Evolutionary conservation across 2,888 invertebrate genomes (phyloP).

Genomic region (Acronicta leporina): DNA sequence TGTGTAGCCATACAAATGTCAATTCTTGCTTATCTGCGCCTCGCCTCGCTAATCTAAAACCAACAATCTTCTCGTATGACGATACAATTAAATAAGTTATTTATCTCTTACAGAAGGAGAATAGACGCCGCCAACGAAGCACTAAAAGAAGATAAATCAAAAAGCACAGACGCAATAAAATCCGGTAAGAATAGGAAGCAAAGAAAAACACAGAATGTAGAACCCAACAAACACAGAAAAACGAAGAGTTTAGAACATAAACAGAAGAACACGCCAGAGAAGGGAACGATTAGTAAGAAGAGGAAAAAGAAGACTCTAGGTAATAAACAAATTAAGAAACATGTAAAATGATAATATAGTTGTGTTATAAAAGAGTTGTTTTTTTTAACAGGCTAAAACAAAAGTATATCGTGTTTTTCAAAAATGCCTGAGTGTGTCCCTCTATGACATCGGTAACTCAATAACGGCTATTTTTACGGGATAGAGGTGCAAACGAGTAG

Average conservation of each 20-base stretch:
- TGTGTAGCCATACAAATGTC: too few species aligned
- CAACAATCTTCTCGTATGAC: background rate
- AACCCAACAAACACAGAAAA: constrained; percentile 70
- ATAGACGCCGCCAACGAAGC: constrained; percentile 65
- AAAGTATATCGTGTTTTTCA: background rate
- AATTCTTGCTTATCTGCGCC: too few species aligned
- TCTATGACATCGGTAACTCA: too few species aligned
- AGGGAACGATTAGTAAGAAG: constrained; percentile 48
- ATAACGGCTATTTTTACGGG: too few species aligned
- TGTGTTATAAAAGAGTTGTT: background rate
- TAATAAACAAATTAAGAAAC: constrained; percentile 59
- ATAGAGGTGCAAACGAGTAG: too few species aligned
- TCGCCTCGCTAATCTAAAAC: too few species aligned
- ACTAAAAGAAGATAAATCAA: constrained; percentile 57
- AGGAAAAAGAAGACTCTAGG: constrained; percentile 53
- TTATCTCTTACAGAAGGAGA: constrained; percentile 71
- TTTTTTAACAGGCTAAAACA: background rate
- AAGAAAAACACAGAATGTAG: constrained; percentile 67
- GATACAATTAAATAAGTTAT: background rate
- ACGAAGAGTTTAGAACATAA: constrained; percentile 57
- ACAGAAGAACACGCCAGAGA: constrained; percentile 35
- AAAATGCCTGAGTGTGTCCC: too few species aligned
- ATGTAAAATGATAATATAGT: constrained; percentile 41
- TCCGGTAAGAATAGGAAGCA: constrained; percentile 72
- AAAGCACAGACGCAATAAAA: constrained; percentile 62